phyloP scores from a whole-genome alignment of 1,140 invertebrate species.

The Trialeurodes vaporariorum region DNA sequence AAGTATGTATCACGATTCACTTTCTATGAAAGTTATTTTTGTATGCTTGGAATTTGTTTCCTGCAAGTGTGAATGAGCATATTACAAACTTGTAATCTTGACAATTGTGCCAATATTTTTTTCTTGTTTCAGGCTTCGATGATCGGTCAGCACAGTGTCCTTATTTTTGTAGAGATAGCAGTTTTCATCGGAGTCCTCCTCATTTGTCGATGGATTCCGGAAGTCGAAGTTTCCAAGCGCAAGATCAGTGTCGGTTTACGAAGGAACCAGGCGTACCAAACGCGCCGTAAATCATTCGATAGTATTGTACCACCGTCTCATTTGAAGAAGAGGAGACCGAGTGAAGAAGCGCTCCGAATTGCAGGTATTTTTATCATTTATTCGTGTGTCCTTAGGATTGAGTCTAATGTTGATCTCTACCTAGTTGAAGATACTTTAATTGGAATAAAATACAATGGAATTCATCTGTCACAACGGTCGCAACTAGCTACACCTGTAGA shows the following conservation, averaged over 20 bases:
- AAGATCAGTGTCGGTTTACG: slow-evolving; percentile 14
- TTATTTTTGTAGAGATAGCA: slow-evolving; percentile 40
- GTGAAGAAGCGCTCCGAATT: slow-evolving; percentile 63
- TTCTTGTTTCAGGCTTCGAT: slow-evolving; percentile 22
- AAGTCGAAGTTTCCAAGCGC: slow-evolving; percentile 19
- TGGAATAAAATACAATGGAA: background rate
- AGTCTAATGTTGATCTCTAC: no score
- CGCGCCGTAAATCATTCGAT: slow-evolving; percentile 19
- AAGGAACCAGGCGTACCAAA: slow-evolving; percentile 8
- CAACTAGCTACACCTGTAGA: no score
- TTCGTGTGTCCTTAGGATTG: no score
- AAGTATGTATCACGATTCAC: no score
- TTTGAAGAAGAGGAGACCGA: slow-evolving; percentile 48
- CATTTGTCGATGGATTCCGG: slow-evolving; percentile 35
- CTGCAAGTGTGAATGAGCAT: no score
- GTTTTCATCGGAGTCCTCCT: slow-evolving; percentile 38
- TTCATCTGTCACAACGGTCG: slow-evolving; percentile 2
- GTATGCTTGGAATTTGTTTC: no score
- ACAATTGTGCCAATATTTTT: slow-evolving; percentile 33
- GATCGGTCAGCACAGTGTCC: slow-evolving; percentile 38
- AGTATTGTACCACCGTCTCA: slow-evolving; percentile 27
- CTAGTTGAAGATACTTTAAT: slow-evolving; percentile 2
- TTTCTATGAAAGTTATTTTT: no score
- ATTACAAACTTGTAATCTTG: slow-evolving; percentile 10
- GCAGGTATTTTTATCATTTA: slow-evolving; percentile 37